Base-by-base conservation (phyloP, 2,113 vertebrate species). In the Zosterops borbonicus region DNA sequence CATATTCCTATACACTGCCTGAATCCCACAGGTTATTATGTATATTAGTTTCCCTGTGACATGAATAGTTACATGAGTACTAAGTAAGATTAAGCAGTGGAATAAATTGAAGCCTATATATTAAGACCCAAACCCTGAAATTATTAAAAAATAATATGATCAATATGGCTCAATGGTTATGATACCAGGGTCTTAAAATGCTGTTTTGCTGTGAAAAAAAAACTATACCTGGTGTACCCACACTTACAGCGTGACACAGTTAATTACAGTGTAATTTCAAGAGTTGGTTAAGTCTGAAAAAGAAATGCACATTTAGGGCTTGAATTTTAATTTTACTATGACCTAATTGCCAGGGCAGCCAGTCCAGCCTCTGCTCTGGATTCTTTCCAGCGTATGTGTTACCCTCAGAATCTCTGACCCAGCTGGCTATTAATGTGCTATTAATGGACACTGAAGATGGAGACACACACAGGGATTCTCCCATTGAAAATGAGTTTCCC, bases 401-500 rank as follows among this genome's bases (percentile, higher is more conserved):
- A 39, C 11, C 47, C 73, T 82, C 65, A 41, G 74, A 75, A 60
- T 68, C 80, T 52, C 60, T 60, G 53, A 56, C 77, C 69, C 70
- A 53, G 60, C 0, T 1, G 35, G 65, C 47, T 81, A 6, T 67
- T 85, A 59, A 69, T 33, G 24, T 33, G 53, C 49, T 78, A 7
- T 68, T 89, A 87, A 74, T 14, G 41, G 60, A 42, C 27, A 11
- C 33, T 23, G 55, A 59, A 77, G 78, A 12, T 44, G 56, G 55
- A 91, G 11, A 23, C 59, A 35, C 46, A 13, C 75, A 9, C 42
- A 65, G 2, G n/a, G 25, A 39, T 82, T 35, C 55, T 69, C 50
- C 5, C 1, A 7, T 1, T 4, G 2, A 50, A 92, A 86, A 74
- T 0, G 0, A 52, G 47, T 31, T 65, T 59, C 69, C 90, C 0